Base-by-base conservation (phyloP, 2,797 vertebrate genomes). In the Esox masquinongy region DNA sequence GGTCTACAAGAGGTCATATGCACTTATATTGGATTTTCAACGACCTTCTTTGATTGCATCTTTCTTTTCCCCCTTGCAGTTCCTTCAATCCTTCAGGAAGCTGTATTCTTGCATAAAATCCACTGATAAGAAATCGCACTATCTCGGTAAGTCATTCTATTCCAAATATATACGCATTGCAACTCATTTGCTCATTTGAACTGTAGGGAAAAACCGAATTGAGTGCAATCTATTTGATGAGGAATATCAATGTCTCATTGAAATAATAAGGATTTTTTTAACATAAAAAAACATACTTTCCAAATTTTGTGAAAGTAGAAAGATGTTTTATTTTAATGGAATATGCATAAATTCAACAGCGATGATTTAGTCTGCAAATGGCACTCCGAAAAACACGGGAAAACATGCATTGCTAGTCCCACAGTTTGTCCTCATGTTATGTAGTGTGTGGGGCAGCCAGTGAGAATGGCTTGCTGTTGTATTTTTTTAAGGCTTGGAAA, bases 121-220 rank as follows among this genome's bases (percentile, higher is more conserved):
- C 91, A 75, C 86, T 81, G 83, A 80, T 84, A 88, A 92, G 91
- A 92, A 88, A 85, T 88, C 80, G 80, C 90, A 82, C 82, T 88
- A 84, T 90, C 76, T 19, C 79, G 94, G 94, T 96, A 90, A 96
- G 95, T 93, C 74, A 85, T 77, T 50, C 36, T 76, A 71, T 74
- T 51, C 12, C 70, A 75, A 73, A 64, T 64, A 39, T 68, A 63
- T 53, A 66, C 22, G 11, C 26, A 61, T 19, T 63, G 26, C 17
- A 49, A 15, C 19, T 19, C 7, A 81, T 77, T 53, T 73, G 31
- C 0, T 59, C 12, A n/a, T 43, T 17, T 69, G n/a, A 47, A 47
- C 12, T 22, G 0, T 12, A 14, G 4, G 15, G 63, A 19, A 67
- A 19, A 67, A 8, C 15, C 6, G 64, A 67, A 34, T 67, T 34